Evolutionary conservation across 2,113 vertebrate genomes (phyloP).

Genomic region (Muscicapa adusta): DNA sequence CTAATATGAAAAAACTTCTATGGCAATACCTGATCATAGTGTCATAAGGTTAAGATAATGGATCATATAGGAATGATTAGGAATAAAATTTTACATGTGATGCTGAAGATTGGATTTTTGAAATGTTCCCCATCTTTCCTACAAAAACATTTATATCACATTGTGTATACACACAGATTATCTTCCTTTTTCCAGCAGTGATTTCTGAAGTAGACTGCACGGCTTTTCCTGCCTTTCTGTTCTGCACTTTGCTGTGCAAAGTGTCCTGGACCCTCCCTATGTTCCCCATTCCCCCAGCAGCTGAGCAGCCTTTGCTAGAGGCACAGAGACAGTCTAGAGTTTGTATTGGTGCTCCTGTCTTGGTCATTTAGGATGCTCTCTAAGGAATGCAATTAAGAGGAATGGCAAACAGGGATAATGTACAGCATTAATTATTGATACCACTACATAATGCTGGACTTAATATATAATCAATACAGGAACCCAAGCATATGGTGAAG

Average conservation of each 20-base stretch:
- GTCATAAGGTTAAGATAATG: neutral
- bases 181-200: neutral
- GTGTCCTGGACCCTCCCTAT: neutral
- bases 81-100: neutral
- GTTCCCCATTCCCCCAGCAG: neutral
- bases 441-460: neutral
- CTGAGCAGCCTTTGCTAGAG: neutral
- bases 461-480: neutral
- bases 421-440: conserved; percentile 21
- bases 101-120: neutral
- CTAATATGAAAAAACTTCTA: neutral
- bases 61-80: neutral
- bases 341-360: neutral
- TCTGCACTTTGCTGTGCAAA: neutral
- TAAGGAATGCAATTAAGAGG: conserved; percentile 28
- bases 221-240: neutral
- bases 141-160: neutral
- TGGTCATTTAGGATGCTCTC: conserved; percentile 19
- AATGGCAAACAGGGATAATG: neutral
- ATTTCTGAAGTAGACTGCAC: neutral
- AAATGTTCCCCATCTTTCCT: neutral
- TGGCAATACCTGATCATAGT: neutral
- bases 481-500: neutral
- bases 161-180: neutral
- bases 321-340: neutral